Percentiles rank a stretch among this genome's conserved stretches.
These are phyloP conservation scores for Lithobates pipiens DNA, from an alignment of 2,797 vertebrate species.

Conservation along the genomic window DNA sequence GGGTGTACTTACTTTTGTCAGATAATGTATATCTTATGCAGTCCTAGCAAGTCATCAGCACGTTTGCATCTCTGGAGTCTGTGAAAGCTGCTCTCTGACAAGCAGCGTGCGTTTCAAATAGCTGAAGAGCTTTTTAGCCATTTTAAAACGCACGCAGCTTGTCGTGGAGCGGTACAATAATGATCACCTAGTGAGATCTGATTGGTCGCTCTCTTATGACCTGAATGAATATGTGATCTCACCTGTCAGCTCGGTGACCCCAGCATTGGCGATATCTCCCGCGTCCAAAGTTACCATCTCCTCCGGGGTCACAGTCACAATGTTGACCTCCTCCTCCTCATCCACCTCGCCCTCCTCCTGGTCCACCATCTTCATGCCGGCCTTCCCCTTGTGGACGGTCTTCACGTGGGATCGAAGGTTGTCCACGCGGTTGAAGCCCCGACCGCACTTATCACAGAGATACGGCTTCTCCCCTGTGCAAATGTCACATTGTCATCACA, in stretches of 20 bases:
- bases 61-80: no score
- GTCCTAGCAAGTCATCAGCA: no score
- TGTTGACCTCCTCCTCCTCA: constrained; percentile 86
- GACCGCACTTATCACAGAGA: constrained; percentile 94
- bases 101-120: no score
- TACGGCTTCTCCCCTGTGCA: constrained; percentile 80
- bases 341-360: constrained; percentile 69
- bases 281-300: constrained; percentile 93
- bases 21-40: no score
- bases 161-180: no score
- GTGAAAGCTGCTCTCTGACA: no score
- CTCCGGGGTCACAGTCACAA: constrained; percentile 89
- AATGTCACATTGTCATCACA: no score
- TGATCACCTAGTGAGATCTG: no score
- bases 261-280: constrained; percentile 86
- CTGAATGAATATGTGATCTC: neutral
- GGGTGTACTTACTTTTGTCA: no score
- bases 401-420: constrained; percentile 97
- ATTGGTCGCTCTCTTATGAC: no score
- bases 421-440: constrained; percentile 96
- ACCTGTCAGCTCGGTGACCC: constrained; percentile 95
- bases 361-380: constrained; percentile 91
- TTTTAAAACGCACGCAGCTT: no score
- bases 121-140: no score
- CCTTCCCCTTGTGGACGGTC: constrained; percentile 95